Conservation (phyloP, 2,797 vertebrate genomes). For the Ctenochaetus hawaiiensis region DNA sequence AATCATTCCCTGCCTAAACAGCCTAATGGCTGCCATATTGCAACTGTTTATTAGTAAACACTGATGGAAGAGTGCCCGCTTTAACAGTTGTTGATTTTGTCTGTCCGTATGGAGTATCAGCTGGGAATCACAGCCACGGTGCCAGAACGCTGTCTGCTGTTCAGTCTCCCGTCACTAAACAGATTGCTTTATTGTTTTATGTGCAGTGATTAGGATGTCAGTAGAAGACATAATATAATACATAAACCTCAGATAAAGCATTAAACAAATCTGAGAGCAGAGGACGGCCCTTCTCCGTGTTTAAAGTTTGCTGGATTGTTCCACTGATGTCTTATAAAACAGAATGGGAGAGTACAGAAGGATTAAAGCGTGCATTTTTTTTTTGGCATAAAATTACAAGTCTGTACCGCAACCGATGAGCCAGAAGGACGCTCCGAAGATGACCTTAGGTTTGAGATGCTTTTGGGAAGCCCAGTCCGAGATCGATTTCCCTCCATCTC, state of each 20-base stretch:
- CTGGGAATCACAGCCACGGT: conserved; percentile 75
- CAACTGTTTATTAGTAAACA: conserved; percentile 85
- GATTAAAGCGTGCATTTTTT: conserved; percentile 30
- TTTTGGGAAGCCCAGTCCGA: conserved; percentile 73
- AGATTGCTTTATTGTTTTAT: conserved; percentile 78
- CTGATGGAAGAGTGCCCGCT: conserved; percentile 80
- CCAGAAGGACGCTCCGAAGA: conserved; percentile 51
- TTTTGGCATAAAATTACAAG: conserved; percentile 47
- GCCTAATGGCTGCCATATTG: conserved; percentile 86
- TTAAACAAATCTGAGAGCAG: conserved; percentile 41
- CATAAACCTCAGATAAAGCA: conserved; percentile 48
- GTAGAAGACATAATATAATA: conserved; percentile 61
- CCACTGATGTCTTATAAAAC: conserved; percentile 17
- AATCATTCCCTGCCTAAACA: conserved; percentile 85
- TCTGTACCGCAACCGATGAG: conserved; percentile 32
- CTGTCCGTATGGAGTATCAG: conserved; percentile 81
- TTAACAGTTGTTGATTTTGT: conserved; percentile 82
- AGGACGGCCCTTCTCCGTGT: conserved; percentile 5
- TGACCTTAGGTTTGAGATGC: conserved; percentile 77
- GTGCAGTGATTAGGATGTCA: conserved; percentile 67
- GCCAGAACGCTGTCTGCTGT: conserved; percentile 75
- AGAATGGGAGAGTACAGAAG: conserved; percentile 14
- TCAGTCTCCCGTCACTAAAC: conserved; percentile 77
- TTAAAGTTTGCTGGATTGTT: conserved; percentile 9
- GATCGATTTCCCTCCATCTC: conserved; percentile 80